These are phyloP conservation scores for Oryzaephilus surinamensis DNA, from an alignment of 1,140 invertebrate genomes.

Conservation along the genomic window DNA sequence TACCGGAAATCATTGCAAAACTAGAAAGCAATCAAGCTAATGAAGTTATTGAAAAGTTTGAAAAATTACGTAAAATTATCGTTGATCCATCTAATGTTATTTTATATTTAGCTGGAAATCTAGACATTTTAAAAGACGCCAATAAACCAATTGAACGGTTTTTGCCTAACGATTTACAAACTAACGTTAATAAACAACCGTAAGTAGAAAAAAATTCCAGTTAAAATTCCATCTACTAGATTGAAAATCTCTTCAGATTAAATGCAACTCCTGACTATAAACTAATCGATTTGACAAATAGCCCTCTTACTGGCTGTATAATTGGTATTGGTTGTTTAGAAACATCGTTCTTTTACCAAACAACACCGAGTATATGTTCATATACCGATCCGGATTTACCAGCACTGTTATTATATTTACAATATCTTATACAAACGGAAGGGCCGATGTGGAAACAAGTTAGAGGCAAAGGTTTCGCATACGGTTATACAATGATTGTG, in stretches of 20 bases:
- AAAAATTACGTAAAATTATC: constrained; percentile 48
- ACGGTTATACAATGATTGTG: constrained; percentile 55
- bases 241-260: constrained; percentile 32
- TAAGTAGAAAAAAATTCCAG: neutral
- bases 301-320: constrained; percentile 40
- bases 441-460: constrained; percentile 83
- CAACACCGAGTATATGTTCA: constrained; percentile 50
- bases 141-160: constrained; percentile 46
- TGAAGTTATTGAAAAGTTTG: too few relatives aligned
- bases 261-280: constrained; percentile 41
- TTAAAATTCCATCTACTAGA: neutral
- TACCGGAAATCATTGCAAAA: constrained; percentile 50
- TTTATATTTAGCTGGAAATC: constrained; percentile 62
- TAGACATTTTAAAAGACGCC: constrained; percentile 46
- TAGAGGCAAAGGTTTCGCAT: constrained; percentile 74
- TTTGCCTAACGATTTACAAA: constrained; percentile 35
- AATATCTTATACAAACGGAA: constrained; percentile 80
- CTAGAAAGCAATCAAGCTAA: constrained; percentile 40
- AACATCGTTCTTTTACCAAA: constrained; percentile 62
- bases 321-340: constrained; percentile 77
- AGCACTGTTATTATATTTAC: constrained; percentile 64
- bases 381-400: constrained; percentile 57
- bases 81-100: constrained; percentile 48
- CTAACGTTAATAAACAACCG: too few relatives aligned
- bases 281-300: constrained; percentile 31